phyloP scores from a whole-genome alignment of 2,888 invertebrate genomes.

The Philonicus albiceps region DNA sequence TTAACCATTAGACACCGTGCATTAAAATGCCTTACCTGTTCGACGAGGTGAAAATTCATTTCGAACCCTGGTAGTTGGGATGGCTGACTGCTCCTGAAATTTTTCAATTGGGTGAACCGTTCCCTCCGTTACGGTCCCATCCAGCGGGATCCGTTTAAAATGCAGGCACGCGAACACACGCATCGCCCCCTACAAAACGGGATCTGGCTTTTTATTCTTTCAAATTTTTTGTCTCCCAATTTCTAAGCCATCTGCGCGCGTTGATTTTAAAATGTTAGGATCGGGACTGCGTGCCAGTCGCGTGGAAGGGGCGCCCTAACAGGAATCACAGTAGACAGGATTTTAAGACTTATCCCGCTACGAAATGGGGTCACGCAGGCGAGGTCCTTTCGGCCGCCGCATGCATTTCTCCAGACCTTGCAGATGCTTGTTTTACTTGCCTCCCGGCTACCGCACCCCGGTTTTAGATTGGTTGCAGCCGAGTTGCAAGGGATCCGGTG shows the following conservation, averaged over 20 bases:
- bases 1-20: not conserved
- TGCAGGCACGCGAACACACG: conserved; percentile 29
- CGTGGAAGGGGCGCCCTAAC: conserved; percentile 34
- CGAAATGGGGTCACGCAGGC: conserved; percentile 39
- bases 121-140: not conserved
- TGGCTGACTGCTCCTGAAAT: not conserved
- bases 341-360: conserved; percentile 9
- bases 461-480: not conserved
- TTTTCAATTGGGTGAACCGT: not conserved
- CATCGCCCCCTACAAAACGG: not conserved
- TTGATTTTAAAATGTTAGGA: not conserved
- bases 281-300: not conserved
- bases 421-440: conserved; percentile 36
- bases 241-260: conserved; percentile 18
- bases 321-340: conserved; percentile 48
- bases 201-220: not conserved
- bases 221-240: not conserved
- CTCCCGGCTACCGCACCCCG: not conserved
- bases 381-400: conserved; percentile 30
- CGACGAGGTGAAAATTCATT: too few species aligned
- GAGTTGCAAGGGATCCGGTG: conserved; percentile 10
- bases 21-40: not conserved
- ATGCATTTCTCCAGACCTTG: conserved; percentile 32
- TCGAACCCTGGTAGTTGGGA: not conserved
- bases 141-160: not conserved